These are phyloP conservation scores for Heliothis peltigera DNA, from an alignment of 2,888 invertebrate species.

Conservation along the genomic window DNA sequence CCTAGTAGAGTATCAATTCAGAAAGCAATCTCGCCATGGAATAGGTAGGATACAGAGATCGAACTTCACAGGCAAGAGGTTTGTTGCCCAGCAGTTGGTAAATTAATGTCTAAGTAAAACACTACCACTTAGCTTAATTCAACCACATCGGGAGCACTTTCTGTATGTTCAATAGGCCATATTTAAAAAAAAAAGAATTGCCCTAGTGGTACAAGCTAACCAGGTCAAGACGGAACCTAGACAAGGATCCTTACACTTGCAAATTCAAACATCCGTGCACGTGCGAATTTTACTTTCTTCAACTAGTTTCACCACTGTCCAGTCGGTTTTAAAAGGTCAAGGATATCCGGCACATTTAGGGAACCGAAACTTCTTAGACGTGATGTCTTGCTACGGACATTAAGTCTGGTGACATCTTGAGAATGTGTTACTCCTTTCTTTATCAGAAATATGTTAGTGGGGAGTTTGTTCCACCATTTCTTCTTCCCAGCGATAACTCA, in stretches of 20 bases:
- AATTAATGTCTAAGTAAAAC: no score
- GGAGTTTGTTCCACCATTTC: no score
- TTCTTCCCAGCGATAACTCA: no score
- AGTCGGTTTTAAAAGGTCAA: neutral
- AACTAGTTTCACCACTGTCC: neutral
- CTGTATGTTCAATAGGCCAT: no score
- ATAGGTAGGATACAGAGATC: slow-evolving; percentile 19
- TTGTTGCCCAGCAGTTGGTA: no score
- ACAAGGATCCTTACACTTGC: neutral
- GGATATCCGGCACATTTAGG: neutral
- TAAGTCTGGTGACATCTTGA: no score
- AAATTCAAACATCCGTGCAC: neutral
- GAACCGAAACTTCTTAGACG: neutral
- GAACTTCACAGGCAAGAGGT: neutral
- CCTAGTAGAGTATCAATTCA: slow-evolving; percentile 42
- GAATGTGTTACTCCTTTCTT: no score
- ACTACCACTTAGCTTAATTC: no score
- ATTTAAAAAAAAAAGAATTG: no score
- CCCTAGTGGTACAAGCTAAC: neutral
- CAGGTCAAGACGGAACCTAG: neutral
- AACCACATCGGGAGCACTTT: no score
- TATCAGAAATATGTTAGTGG: no score
- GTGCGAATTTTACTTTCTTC: neutral
- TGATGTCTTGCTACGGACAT: neutral
- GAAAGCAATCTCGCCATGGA: slow-evolving; percentile 40